Evolutionary conservation across 2,888 invertebrate species (phyloP).

Genomic region (Pollenia griseotomentosa): DNA sequence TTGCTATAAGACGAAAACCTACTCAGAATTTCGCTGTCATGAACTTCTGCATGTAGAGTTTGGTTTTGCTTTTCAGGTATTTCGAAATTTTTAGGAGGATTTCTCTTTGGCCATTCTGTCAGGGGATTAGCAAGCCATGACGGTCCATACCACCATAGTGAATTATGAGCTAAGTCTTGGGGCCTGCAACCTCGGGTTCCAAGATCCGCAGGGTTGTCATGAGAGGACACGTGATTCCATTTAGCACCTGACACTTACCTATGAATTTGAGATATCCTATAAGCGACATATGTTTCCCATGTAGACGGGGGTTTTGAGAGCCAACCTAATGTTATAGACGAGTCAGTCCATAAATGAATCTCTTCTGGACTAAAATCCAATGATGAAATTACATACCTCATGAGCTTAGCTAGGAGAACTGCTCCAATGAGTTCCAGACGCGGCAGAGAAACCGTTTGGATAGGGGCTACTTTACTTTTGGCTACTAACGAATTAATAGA

Average conservation of each 20-base stretch:
- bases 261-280: background rate
- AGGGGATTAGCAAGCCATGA: background rate
- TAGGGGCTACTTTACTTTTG: conserved; percentile 21
- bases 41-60: too few relatives aligned
- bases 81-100: too few relatives aligned
- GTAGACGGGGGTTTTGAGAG: too few relatives aligned
- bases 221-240: conserved; percentile 8
- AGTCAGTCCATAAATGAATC: conserved; percentile 10
- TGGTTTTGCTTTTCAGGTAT: too few relatives aligned
- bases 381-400: background rate
- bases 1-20: too few relatives aligned
- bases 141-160: conserved; percentile 44
- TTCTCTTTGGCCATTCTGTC: too few relatives aligned
- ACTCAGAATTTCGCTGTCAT: too few relatives aligned
- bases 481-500: conserved; percentile 1
- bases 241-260: background rate
- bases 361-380: background rate
- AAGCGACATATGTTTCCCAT: too few relatives aligned
- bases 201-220: conserved; percentile 31
- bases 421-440: too few relatives aligned
- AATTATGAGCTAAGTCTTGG: conserved; percentile 14
- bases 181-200: conserved; percentile 31
- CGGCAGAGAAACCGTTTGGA: background rate
- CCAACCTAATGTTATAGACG: background rate
- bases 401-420: background rate